Base-by-base conservation (phyloP, 2,113 vertebrate genomes). In the Trichechus manatus region DNA sequence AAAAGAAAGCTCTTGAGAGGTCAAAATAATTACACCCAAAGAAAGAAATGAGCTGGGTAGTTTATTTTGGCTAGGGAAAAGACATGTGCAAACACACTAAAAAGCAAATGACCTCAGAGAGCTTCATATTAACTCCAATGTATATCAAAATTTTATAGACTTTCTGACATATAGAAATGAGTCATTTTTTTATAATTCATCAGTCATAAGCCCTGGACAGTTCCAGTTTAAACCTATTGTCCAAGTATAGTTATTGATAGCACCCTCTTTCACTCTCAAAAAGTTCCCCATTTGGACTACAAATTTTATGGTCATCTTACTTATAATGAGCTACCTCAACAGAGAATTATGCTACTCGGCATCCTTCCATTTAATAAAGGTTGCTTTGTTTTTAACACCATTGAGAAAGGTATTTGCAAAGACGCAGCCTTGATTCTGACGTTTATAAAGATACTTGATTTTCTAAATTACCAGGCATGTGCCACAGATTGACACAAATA, bases 401-500 rank as follows among this genome's bases (percentile, higher is more conserved):
- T 68, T 74, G 29, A 63, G 17, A 93, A 95, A 27, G 61, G n/a
- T 20, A 33, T 66, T 83, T 80, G 53, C 70, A 47, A 93, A 80
- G 53, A 75, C 42, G 68, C 3, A 79, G 7, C 82, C 36, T 80
- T 68, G 19, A 96, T 91, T 91, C 70, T 90, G 44, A 75, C 66
- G 72, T 94, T 94, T 90, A 75, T 36, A 56, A 94, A 83, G 53
- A 59, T 74, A 66, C 5, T 85, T 96, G n/a, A 1, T 83, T 93
- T 93, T 94, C 81, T 81, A 87, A 75, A 82, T 91, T 92, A 81
- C 68, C 33, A 83, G 42, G 22, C 61, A 96, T 83, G 59, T 31
- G 86, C 14, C 31, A 93, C 50, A 94, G 31, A 92, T 85, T 81
- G 29, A 89, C 42, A 23, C 56, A 93, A 96, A 84, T 77, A 47